phyloP scores from a whole-genome alignment of 2,888 invertebrate genomes.

The Gasteruption jaculator region DNA sequence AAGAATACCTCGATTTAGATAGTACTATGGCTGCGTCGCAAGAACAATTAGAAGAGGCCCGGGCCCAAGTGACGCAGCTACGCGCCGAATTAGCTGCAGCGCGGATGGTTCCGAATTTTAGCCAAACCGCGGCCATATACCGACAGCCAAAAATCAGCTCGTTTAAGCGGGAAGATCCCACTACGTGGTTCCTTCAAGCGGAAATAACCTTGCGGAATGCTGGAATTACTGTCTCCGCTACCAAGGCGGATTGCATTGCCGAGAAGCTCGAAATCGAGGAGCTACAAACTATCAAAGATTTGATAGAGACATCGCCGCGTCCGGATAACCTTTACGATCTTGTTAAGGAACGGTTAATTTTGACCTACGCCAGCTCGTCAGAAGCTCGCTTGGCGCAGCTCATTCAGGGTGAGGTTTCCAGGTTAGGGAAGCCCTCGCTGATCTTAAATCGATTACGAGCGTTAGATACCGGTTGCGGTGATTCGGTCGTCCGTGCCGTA shows the following conservation, averaged over 20 bases:
- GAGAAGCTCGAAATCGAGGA: conserved; percentile 1
- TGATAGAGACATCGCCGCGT: too few species aligned
- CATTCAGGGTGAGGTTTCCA: not conserved
- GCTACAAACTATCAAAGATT: not conserved
- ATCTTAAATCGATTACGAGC: not conserved
- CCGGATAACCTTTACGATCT: too few species aligned
- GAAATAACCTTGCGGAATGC: not conserved
- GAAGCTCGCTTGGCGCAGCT: not conserved
- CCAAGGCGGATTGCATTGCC: not conserved
- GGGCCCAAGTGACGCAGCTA: too few species aligned
- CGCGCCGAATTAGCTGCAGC: too few species aligned
- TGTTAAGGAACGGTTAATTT: too few species aligned
- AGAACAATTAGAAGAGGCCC: too few species aligned
- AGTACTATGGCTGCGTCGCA: too few species aligned
- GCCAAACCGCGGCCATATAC: too few species aligned
- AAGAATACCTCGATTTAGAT: too few species aligned
- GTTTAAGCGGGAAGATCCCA: not conserved
- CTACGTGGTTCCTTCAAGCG: not conserved
- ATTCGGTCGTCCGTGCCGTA: not conserved
- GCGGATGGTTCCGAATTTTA: too few species aligned
- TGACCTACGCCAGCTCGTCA: not conserved
- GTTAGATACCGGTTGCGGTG: not conserved
- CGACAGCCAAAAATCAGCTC: not conserved
- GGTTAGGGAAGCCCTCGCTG: not conserved
- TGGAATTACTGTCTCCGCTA: not conserved